Percentiles rank a stretch among this genome's conserved stretches.
Evolutionary conservation across 2,113 vertebrate species (phyloP).

Genomic region (Aspiorhynchus laticeps): DNA sequence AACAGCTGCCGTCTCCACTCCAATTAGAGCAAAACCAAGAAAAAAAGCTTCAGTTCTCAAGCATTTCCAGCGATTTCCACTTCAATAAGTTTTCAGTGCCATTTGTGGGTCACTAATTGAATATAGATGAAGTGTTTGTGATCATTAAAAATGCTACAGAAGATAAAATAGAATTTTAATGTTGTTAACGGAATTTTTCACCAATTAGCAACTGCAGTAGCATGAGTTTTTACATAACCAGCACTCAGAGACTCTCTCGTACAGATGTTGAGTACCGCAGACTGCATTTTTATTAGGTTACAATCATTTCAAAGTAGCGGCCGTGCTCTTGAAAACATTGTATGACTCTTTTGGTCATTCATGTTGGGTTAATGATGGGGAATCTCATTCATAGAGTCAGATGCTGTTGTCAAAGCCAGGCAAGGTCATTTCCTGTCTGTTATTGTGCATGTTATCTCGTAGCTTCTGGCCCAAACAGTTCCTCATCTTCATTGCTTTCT

Average conservation of each 20-base stretch:
- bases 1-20: conserved; percentile 22
- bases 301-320: not conserved
- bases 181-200: not conserved
- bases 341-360: not conserved
- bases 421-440: conserved; percentile 8
- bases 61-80: not conserved
- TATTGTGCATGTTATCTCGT: not conserved
- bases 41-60: conserved; percentile 1
- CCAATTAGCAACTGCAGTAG: conserved; percentile 18
- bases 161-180: conserved; percentile 27
- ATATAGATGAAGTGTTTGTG: conserved; percentile 3
- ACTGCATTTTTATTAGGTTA: not conserved
- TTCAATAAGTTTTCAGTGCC: conserved; percentile 9
- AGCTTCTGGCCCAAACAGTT: not conserved
- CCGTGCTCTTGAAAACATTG: no score
- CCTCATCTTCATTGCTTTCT: not conserved
- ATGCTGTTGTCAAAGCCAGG: not conserved
- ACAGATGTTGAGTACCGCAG: not conserved
- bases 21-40: conserved; percentile 30
- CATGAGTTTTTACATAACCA: not conserved
- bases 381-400: not conserved
- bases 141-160: not conserved
- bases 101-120: conserved; percentile 33
- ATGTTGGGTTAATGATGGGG: not conserved
- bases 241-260: not conserved